phyloP scores from a whole-genome alignment of 2,888 invertebrate genomes.

The Ornithoptera alexandrae region DNA sequence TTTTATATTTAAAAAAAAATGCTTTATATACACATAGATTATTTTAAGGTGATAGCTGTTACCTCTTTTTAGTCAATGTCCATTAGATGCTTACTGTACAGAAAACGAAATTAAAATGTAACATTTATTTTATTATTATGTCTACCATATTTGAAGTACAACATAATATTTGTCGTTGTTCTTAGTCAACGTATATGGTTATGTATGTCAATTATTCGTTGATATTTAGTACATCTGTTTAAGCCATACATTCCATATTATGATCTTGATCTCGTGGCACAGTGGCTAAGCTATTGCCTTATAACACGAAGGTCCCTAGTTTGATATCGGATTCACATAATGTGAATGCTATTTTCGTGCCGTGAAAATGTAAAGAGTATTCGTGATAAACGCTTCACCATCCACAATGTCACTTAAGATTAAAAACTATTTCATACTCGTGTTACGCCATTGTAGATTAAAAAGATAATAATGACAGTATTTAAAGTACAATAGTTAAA shows the following conservation, averaged over 20 bases:
- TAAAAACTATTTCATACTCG: no score
- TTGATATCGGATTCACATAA: no score
- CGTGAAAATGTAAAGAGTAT: no score
- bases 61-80: neutral
- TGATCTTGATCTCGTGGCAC: neutral
- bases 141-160: neutral
- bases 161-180: neutral
- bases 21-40: neutral
- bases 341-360: no score
- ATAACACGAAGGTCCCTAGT: neutral
- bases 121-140: neutral
- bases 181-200: neutral
- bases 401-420: no score
- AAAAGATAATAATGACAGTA: slow-evolving; percentile 10
- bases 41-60: neutral
- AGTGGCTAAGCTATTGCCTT: no score
- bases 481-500: slow-evolving; percentile 30
- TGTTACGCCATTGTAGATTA: no score
- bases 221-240: neutral
- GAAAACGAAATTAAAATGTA: neutral
- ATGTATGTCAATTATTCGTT: neutral
- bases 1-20: neutral
- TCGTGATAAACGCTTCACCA: no score
- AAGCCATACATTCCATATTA: slow-evolving; percentile 19
- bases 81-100: neutral